These are phyloP conservation scores for Dasypus novemcinctus DNA, from an alignment of 2,113 vertebrate species.

Conservation along the genomic window DNA sequence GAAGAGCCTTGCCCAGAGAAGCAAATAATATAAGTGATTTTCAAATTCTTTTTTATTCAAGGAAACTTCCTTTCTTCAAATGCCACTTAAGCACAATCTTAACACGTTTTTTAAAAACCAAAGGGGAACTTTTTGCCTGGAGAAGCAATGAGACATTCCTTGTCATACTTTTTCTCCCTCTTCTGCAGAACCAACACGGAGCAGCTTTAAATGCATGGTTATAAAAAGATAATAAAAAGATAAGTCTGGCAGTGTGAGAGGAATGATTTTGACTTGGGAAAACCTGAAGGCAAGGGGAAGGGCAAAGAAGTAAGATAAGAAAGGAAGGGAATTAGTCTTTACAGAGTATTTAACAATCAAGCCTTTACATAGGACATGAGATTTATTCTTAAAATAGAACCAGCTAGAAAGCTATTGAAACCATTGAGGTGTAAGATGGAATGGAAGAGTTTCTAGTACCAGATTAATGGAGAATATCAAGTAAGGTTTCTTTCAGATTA, in stretches of 20 bases:
- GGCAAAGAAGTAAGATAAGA: background rate
- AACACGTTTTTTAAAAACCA: background rate
- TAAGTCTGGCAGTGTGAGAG: background rate
- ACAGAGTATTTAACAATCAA: background rate
- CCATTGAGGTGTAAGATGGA: background rate
- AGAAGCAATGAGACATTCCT: conserved; percentile 11
- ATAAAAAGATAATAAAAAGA: background rate
- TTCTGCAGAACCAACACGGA: background rate
- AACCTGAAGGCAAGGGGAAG: background rate
- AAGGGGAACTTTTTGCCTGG: background rate
- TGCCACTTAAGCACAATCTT: background rate
- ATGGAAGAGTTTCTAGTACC: background rate
- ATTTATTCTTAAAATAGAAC: background rate
- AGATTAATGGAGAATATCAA: background rate
- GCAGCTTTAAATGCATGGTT: background rate
- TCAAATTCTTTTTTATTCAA: background rate
- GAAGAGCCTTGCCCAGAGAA: background rate
- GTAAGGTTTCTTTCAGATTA: conserved; percentile 4
- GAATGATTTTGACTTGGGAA: background rate
- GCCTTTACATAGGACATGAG: background rate
- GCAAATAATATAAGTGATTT: background rate
- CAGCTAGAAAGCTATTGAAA: background rate
- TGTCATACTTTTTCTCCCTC: background rate
- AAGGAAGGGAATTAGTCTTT: background rate
- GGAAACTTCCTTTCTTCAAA: background rate